A percentile compares a stretch with the other conserved stretches of the same genome.
Evolutionary conservation across 2,797 vertebrate species (phyloP).

Genomic region (Odontamblyopus lacepedii): DNA sequence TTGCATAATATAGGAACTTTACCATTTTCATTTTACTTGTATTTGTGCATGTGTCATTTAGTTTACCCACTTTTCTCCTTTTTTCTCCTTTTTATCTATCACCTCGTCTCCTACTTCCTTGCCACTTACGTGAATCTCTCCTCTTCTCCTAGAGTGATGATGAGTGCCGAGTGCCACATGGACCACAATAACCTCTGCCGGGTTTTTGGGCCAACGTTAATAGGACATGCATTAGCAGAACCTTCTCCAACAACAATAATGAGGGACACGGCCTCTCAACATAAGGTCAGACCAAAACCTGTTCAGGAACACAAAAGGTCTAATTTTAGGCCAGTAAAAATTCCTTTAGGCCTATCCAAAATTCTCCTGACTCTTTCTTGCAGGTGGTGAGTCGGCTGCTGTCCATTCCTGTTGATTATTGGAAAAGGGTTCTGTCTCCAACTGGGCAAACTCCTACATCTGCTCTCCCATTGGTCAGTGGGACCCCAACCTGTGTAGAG

Average conservation of each 20-base stretch:
- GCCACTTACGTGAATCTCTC: not conserved
- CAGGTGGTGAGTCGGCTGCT: constrained; percentile 70
- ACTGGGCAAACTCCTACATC: not conserved
- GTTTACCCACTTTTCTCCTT: not conserved
- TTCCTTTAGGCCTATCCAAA: not conserved
- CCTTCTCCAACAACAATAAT: constrained; percentile 81
- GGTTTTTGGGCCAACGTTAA: constrained; percentile 85
- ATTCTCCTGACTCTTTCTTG: not conserved
- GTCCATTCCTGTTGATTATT: constrained; percentile 56
- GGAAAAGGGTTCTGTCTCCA: constrained; percentile 44
- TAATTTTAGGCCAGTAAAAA: too few species aligned
- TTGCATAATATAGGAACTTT: too few species aligned
- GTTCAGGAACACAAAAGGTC: too few species aligned
- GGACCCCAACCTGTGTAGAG: constrained; percentile 12
- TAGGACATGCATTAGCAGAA: constrained; percentile 79
- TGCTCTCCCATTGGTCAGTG: not conserved
- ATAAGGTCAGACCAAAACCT: constrained; percentile 60
- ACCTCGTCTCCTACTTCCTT: not conserved
- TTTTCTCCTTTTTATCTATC: not conserved
- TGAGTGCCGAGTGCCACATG: constrained; percentile 76
- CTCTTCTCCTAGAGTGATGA: constrained; percentile 49
- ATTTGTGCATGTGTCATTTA: not conserved
- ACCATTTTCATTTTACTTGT: not conserved
- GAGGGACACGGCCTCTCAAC: constrained; percentile 81
- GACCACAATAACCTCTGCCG: constrained; percentile 80